These are phyloP conservation scores for Cephus pulcher DNA, from an alignment of 2,888 invertebrate species.

Conservation along the genomic window DNA sequence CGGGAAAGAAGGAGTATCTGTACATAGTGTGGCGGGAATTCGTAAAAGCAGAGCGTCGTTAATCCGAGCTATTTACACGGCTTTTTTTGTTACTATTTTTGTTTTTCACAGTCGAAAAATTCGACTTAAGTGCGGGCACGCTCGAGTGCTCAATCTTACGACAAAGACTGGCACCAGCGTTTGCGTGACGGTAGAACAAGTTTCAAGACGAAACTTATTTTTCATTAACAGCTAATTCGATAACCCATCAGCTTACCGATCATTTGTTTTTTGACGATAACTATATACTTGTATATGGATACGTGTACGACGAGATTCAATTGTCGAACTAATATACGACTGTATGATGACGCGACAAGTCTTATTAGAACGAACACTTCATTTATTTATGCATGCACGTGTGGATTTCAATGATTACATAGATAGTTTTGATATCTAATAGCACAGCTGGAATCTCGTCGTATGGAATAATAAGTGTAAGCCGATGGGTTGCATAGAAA, in stretches of 20 bases:
- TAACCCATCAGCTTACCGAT: neutral
- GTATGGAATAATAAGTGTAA: neutral
- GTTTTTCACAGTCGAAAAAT: neutral
- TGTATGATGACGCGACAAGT: neutral
- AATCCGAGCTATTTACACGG: neutral
- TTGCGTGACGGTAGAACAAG: constrained; percentile 7
- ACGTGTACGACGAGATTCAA: neutral
- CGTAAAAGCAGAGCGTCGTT: neutral
- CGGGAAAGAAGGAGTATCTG: neutral
- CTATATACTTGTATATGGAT: neutral
- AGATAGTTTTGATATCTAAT: neutral
- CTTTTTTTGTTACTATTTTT: neutral
- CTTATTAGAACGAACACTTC: neutral
- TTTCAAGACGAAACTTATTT: neutral
- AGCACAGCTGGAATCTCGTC: neutral
- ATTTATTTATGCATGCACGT: neutral
- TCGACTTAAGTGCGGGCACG: constrained; percentile 6
- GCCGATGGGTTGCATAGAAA: neutral
- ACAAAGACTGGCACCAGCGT: constrained; percentile 59
- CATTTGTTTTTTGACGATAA: constrained; percentile 9
- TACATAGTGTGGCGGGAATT: neutral
- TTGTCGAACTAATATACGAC: neutral
- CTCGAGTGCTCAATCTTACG: constrained; percentile 53
- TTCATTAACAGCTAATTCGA: neutral
- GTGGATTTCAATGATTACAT: neutral